Conservation (phyloP, 2,888 invertebrate genomes). For the Gortyna flavago region DNA sequence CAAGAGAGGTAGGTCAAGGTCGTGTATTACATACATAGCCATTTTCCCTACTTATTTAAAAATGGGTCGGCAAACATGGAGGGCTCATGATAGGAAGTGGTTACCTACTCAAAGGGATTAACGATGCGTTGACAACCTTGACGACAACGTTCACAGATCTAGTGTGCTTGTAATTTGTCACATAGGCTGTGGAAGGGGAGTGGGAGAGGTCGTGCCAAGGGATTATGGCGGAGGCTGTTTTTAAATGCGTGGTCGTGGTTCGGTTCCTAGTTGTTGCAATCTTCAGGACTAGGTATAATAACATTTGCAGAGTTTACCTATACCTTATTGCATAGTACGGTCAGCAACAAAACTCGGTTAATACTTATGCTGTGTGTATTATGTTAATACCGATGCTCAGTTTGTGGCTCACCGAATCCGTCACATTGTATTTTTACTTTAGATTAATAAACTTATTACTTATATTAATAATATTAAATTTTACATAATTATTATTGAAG, state of each 20-base stretch:
- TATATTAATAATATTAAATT: background rate
- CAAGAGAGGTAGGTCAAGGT: constrained; percentile 36
- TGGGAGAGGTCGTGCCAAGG: background rate
- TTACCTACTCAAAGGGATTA: constrained; percentile 46
- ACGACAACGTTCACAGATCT: constrained; percentile 4
- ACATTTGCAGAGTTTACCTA: too few species aligned
- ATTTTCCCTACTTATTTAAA: constrained; percentile 25
- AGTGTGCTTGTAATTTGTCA: constrained; percentile 41
- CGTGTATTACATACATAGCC: constrained; percentile 23
- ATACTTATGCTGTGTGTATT: too few species aligned
- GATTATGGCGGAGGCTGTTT: background rate
- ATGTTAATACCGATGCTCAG: too few species aligned
- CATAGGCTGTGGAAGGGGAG: constrained; percentile 2
- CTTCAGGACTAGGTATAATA: background rate
- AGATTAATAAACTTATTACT: too few species aligned
- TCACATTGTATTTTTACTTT: too few species aligned
- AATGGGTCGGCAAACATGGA: constrained; percentile 45
- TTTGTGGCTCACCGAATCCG: too few species aligned
- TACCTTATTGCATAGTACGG: background rate
- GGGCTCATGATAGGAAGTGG: constrained; percentile 28
- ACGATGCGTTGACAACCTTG: constrained; percentile 36
- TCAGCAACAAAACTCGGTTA: background rate
- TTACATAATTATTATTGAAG: too few species aligned
- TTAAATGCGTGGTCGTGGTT: background rate
- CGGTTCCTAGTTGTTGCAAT: background rate